A percentile compares a stretch with the other conserved stretches of the same genome.
Conservation (phyloP, 1,140 invertebrate species). For the Drosophila varians region DNA sequence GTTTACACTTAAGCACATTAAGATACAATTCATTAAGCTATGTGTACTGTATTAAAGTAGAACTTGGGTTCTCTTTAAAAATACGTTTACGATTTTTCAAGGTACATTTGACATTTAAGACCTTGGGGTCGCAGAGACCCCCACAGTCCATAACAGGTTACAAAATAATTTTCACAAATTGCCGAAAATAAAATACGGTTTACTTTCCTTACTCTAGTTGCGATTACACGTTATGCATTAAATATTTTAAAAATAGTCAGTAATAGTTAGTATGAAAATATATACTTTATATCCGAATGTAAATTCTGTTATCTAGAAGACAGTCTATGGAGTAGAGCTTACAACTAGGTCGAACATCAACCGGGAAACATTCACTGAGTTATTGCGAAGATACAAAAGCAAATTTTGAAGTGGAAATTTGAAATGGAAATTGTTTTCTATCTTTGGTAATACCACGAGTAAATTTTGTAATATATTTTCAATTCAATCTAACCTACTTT, state of each 20-base stretch:
- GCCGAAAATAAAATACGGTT: constrained; percentile 46
- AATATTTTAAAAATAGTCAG: constrained; percentile 55
- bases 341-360: constrained; percentile 36
- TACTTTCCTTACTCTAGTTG: constrained; percentile 17
- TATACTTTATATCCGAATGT: constrained; percentile 46
- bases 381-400: constrained; percentile 7
- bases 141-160: constrained; percentile 66
- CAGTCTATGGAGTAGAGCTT: constrained; percentile 78
- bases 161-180: constrained; percentile 57
- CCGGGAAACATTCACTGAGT: not conserved
- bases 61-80: constrained; percentile 8
- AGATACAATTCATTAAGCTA: constrained; percentile 1
- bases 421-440: not conserved
- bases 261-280: constrained; percentile 70
- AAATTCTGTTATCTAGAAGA: constrained; percentile 79
- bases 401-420: not conserved
- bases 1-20: constrained; percentile 19
- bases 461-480: constrained; percentile 9
- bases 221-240: not conserved
- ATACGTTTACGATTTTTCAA: constrained; percentile 43
- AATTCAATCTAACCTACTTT: constrained; percentile 25
- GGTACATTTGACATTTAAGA: constrained; percentile 71
- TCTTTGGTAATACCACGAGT: constrained; percentile 1
- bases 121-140: constrained; percentile 21
- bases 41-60: not conserved